Evolutionary conservation across 1,140 invertebrate genomes (phyloP), one percentile per base, ranked within the genome.

Genomic region (Hestina assimilis): DNA sequence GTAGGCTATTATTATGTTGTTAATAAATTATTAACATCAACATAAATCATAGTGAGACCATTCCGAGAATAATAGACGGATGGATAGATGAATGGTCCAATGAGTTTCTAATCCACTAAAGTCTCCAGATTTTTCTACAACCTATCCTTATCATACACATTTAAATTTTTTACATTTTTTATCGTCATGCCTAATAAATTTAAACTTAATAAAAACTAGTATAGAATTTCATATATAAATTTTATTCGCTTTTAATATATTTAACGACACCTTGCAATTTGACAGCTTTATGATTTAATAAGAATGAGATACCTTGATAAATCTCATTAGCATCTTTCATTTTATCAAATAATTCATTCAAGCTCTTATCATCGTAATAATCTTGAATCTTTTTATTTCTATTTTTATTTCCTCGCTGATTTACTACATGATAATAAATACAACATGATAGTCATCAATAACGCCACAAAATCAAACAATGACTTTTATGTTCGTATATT

Each of bases 391-490:
- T 15, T 35, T 17, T 15, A 12, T 35, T 35, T 35, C 5, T 15
- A 12, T 1, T 15, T 35, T 17, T 15, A 12, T 35, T 35, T 35
- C 5, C 15, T 14, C 12, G 9, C 14, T 35, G 12, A 35, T 35
- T 35, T 35, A 35, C 6, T 2, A 35, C 12, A 17, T 6, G 17
- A 6, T 7, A 7, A 35, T 3, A 15, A 8, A n/a, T 15, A 35
- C 5, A 35, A 15, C 5, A 7, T 8, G 3, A 7, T 17, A n/a
- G 1, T 42, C 12, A 48, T 56, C 28, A 56, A 57, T 57, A 14
- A 20, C 50, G 67, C 70, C 68, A 63, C 68, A 60, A 67, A 66
- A 64, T 40, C 53, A 72, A 73, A 76, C 70, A 76, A 69, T 64
- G 54, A 59, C 28, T 55, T 20, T 54, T 40, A 46, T 52, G 42